Conservation (phyloP, 2,888 invertebrate genomes). For the Strigamia maritima region DNA sequence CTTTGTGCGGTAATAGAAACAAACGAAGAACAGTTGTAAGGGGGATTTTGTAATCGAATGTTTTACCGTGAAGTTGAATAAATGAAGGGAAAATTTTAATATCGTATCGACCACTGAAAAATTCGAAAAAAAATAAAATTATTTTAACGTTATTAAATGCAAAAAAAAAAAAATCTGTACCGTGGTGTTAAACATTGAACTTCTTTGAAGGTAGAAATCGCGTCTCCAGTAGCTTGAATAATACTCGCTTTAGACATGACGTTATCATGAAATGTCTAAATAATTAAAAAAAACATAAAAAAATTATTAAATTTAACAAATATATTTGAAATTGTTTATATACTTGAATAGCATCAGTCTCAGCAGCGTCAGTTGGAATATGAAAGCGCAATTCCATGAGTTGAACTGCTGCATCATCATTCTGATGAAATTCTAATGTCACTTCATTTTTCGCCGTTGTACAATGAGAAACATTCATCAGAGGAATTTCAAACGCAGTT, state of each 20-base stretch:
- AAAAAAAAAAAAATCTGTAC: constrained; percentile 54
- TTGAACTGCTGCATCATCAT: constrained; percentile 96
- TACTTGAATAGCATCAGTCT: constrained; percentile 77
- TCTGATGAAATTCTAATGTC: constrained; percentile 96
- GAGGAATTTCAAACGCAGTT: constrained; percentile 91
- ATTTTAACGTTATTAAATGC: neutral
- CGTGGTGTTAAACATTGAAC: constrained; percentile 97
- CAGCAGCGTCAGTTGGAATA: constrained; percentile 85
- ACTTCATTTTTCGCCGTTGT: constrained; percentile 97
- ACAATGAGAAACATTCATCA: constrained; percentile 93
- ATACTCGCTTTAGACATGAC: constrained; percentile 97
- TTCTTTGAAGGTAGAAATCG: constrained; percentile 93
- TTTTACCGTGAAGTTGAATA: constrained; percentile 93
- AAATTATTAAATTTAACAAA: neutral
- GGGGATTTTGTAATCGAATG: constrained; percentile 52
- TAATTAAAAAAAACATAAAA: neutral
- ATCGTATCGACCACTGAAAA: constrained; percentile 94
- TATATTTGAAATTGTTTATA: no score
- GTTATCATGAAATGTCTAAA: constrained; percentile 86
- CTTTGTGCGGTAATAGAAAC: constrained; percentile 93
- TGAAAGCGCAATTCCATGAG: constrained; percentile 97
- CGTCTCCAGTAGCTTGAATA: constrained; percentile 95
- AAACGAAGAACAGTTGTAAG: constrained; percentile 85
- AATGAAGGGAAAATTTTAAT: constrained; percentile 90
- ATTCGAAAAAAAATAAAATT: constrained; percentile 55